Conservation (phyloP, 2,797 vertebrate genomes). For the Tragopan temminckii region DNA sequence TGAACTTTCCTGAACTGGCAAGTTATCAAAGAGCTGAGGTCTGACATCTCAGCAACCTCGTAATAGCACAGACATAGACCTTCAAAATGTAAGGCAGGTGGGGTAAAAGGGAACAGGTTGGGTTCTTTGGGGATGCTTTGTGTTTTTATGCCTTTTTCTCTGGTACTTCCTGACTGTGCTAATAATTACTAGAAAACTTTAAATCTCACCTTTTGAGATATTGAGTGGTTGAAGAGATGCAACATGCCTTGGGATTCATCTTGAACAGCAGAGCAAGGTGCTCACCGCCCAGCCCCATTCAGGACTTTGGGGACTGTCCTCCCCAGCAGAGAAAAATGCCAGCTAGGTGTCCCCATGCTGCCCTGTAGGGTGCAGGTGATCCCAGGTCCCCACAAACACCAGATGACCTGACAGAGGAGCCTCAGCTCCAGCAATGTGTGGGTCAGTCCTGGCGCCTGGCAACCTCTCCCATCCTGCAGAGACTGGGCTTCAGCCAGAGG, state of each 20-base stretch:
- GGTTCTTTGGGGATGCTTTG: neutral
- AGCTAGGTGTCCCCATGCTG: accelerated
- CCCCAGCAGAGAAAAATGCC: neutral
- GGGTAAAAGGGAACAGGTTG: neutral
- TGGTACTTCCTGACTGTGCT: neutral
- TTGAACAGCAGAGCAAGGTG: neutral
- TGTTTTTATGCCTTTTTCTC: neutral
- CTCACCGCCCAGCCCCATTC: accelerated
- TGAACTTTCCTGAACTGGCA: constrained; percentile 8
- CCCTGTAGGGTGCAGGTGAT: neutral
- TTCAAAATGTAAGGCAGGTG: neutral
- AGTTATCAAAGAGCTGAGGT: constrained; percentile 8
- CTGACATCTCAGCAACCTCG: constrained; percentile 20
- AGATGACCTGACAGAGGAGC: neutral
- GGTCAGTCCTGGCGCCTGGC: neutral
- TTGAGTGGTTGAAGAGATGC: neutral
- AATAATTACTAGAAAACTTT: neutral
- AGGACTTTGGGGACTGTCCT: neutral
- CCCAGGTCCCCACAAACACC: neutral
- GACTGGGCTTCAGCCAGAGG: neutral
- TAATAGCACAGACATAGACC: neutral
- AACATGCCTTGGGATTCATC: neutral
- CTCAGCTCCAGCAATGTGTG: neutral
- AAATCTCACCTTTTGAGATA: neutral
- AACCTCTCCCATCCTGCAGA: neutral